Base-by-base conservation (phyloP, 2,113 vertebrate species). In the Typhlomys cinereus region DNA sequence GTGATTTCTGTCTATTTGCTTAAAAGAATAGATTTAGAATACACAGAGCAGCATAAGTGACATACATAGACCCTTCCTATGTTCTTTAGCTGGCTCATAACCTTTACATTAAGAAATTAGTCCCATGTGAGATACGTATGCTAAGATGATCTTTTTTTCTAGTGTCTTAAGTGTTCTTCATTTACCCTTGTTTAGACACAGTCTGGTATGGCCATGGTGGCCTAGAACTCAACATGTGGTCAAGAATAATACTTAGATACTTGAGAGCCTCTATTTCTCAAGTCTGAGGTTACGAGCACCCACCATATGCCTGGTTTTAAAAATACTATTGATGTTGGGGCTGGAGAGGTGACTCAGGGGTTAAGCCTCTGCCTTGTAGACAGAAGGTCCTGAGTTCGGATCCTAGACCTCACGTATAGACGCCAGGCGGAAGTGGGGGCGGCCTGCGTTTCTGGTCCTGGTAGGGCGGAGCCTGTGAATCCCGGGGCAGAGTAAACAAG, bases 41-140 rank as follows among this genome's bases (percentile, higher is more conserved):
- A n/a, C 7, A 59, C 23, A 17, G 18, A 29, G 23, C 12, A 29
- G 50, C 6, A 1, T 34, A 4, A 27, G 23, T 59, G 52, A n/a
- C 13, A 18, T 0, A 41, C 1, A 14, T 25, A 13, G 21, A 29
- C 52, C 27, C 31, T 12, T 29, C 7, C 0, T 31, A 18, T 41
- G n/a, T 7, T 59, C 54, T 18, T 20, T 62, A 7, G 78, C 27
- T 12, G 29, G 27, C 57, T 44, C 29, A 61, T 13, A 61, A 12
- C 57, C 3, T 20, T 34, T 21, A 34, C 18, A 44, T 61, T 46
- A 61, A 34, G 54, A 44, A 6, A 46, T 21, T 44, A 34, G 78
- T 27, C 41, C 54, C 59, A 59, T 59, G 54, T 29, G 41, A 14
- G 15, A 29, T 75, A 11, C 59, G 29, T 2, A 18, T 36, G 25